Evolutionary conservation across 2,888 invertebrate species (phyloP), one percentile per base, ranked within the genome.

Genomic region (Athripsodes cinereus): DNA sequence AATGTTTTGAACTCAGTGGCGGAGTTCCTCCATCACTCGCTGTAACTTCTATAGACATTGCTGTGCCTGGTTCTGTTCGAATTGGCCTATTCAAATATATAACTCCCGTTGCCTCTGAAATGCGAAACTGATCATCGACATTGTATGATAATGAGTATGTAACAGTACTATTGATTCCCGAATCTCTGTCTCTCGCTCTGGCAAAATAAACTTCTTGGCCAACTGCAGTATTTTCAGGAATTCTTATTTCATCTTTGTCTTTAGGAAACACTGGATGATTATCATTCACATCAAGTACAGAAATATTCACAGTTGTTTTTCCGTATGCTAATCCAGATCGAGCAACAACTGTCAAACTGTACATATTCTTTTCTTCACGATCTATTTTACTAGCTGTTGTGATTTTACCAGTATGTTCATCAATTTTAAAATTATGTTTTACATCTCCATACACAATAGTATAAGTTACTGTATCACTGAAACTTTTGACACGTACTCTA

Each of bases 171-270:
- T 96, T 96, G n/a, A 86, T 84, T 6, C 93, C 95, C 0, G 88
- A 85, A 72, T 97, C 97, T 53, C 84, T 81, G 74, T 97, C 96
- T 57, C 84, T 80, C 1, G 96, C 96, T 67, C 89, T 81, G 1
- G 94, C 90, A 65, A 93, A 81, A 72, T 90, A 93, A 31, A 96
- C 87, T 74, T 96, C 93, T 72, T 94, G 92, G 1, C 96, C 96
- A 34, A 96, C 92, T 19, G 96, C 95, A 66, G 91, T 88, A 71
- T 95, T 92, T 77, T 96, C 96, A 16, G 86, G 82, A 58, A 96
- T 79, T 62, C 81, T 80, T 49, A 92, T 85, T 71, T 90, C 88
- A 69, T 92, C 90, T 67, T 85, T 86, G 63, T 88, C 89, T 67
- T 85, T 84, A 20, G 86, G 81, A 71, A 94, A 94, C 62, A 83